Evolutionary conservation across 2,113 vertebrate species (phyloP), one percentile per base, ranked within the genome.

Genomic region (Laticauda laticaudata): DNA sequence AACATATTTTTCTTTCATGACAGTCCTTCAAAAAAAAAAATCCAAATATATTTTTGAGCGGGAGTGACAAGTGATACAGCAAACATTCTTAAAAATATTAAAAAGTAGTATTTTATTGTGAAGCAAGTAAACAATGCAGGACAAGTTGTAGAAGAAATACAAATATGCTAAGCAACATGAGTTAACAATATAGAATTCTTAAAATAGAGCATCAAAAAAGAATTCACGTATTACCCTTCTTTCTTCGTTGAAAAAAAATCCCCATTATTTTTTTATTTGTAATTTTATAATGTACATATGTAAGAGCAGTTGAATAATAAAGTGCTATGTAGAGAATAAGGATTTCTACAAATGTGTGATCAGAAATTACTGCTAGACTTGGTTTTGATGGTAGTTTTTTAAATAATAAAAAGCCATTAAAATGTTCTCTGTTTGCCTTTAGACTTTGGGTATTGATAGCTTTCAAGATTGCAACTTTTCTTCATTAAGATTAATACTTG

Each of bases 71-170:
- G 75, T 43, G 59, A 92, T 55, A 54, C 39, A 92, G 91, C 14
- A 88, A 48, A 92, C 86, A 81, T 89, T 85, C 15, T 92, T 45
- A 56, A 39, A 89, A 89, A 81, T 43, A 89, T 89, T 92, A 89
- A 85, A 88, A 89, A 89, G 9, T 89, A 92, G 24, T 43, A 48
- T 85, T 89, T 92, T 92, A 92, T 92, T 92, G 88, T 81, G 39
- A 85, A 89, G 39, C 64, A 89, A 89, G 64, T 34, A 57, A 39
- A 57, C 92, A 92, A 89, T 89, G 61, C 61, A 89, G 48, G 92
- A 89, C 43, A 89, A 85, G 24, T 89, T 56, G 92, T 29, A 85
- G 64, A 54, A 89, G 54, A 92, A 85, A 85, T 89, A 89, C 64
- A 89, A 57, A 92, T 85, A 89, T 89, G 54, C 45, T 92, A 92